phyloP scores from a whole-genome alignment of 2,888 invertebrate species.

The Globia sparganii region DNA sequence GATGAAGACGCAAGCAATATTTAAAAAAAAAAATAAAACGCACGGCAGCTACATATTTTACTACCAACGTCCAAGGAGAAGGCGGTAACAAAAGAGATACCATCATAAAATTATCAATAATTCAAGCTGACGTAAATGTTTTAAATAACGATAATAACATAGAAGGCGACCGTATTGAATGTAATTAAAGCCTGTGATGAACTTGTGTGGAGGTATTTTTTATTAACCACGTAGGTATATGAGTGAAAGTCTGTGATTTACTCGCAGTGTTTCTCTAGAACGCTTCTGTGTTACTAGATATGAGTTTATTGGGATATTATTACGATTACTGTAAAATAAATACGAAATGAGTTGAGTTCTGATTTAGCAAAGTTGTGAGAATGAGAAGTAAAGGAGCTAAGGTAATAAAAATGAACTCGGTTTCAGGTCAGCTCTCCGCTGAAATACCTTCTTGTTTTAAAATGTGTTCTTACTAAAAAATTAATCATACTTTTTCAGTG shows the following conservation, averaged over 20 bases:
- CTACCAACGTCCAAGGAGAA: not conserved
- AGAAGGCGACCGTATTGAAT: slow-evolving; percentile 30
- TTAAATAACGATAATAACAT: slow-evolving; percentile 56
- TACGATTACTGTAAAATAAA: not conserved
- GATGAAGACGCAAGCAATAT: too few species aligned
- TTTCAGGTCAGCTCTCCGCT: not conserved
- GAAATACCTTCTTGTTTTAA: not conserved
- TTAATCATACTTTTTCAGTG: not conserved
- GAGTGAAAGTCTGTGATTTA: slow-evolving; percentile 64
- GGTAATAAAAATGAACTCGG: not conserved
- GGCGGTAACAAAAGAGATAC: slow-evolving; percentile 29
- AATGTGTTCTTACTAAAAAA: not conserved
- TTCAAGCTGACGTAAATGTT: slow-evolving; percentile 61
- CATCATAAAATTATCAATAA: slow-evolving; percentile 41
- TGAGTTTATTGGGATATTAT: not conserved
- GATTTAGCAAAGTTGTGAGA: not conserved
- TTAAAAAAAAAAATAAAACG: not conserved
- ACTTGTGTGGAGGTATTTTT: slow-evolving; percentile 29
- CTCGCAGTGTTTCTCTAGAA: slow-evolving; percentile 24
- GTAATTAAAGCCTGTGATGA: slow-evolving; percentile 56
- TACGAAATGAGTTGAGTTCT: not conserved
- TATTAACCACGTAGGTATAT: slow-evolving; percentile 21
- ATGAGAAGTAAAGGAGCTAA: not conserved
- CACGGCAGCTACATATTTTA: not conserved
- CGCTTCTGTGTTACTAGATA: slow-evolving; percentile 41